Evolutionary conservation across 2,888 invertebrate species (phyloP).

Genomic region (Trichacis sp.): DNA sequence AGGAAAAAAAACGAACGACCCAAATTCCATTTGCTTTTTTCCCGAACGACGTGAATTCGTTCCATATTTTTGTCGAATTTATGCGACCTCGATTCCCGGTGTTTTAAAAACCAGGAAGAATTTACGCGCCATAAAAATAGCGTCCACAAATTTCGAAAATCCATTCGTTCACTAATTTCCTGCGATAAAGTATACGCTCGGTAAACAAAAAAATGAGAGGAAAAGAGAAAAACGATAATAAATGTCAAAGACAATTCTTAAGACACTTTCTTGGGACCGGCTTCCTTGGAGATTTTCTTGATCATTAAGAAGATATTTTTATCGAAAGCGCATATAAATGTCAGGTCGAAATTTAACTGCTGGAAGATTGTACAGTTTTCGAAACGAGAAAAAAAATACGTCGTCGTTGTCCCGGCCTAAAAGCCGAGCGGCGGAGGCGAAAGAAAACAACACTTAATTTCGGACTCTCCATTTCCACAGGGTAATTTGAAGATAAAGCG

Average conservation of each 20-base stretch:
- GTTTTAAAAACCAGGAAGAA: not conserved
- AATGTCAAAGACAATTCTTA: not conserved
- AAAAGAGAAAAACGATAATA: not conserved
- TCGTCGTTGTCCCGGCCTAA: no score
- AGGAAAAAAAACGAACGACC: not conserved
- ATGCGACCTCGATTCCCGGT: not conserved
- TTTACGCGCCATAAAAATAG: not conserved
- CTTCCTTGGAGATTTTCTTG: not conserved
- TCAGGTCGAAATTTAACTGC: not conserved
- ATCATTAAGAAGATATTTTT: not conserved
- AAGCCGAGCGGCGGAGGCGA: no score
- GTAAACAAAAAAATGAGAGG: not conserved
- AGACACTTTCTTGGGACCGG: no score
- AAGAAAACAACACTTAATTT: conserved; percentile 7
- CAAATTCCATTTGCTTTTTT: not conserved
- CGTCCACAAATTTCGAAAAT: not conserved
- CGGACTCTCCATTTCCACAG: conserved; percentile 1
- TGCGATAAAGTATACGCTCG: not conserved
- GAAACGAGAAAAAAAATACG: no score
- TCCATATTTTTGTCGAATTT: not conserved
- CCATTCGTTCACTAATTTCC: no score
- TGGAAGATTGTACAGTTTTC: no score
- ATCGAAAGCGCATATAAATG: not conserved
- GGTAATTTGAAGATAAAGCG: conserved; percentile 3
- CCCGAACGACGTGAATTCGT: not conserved